Base-by-base conservation (phyloP, 2,113 vertebrate species). In the Laticauda colubrina region DNA sequence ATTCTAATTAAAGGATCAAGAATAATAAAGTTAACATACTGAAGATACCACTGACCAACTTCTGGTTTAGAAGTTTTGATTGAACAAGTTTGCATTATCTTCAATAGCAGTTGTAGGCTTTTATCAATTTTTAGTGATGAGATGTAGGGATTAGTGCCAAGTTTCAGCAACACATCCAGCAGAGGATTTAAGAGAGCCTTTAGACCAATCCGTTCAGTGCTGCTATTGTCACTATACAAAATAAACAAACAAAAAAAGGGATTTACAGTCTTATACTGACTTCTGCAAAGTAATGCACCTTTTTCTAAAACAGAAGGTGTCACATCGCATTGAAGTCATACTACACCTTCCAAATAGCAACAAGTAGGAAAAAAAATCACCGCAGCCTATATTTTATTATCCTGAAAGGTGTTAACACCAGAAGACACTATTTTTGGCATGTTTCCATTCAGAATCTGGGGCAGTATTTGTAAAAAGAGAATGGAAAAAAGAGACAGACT, bases 131-230 rank as follows among this genome's bases (percentile, higher is more conserved):
- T 99, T 87, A 97, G 96, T 93, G 98, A 93, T 85, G 98, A 98
- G 96, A 99, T 95, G 97, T 99, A 99, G 93, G 98, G 98, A 91
- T 98, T 99, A 95, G 98, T 98, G 95, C 98, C 97, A 91, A 99
- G 96, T 97, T 98, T 98, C 96, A 96, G 97, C 92, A 99, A 97
- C 59, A 98, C 97, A 94, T 98, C 98, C 97, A 99, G 96, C 90
- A 99, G 98, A 51, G 99, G 99, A 93, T 97, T 97, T 91, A 99
- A 96, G 92, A 99, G 97, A 64, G 96, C 93, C 97, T 98, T 97
- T 95, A 99, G 94, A 89, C 94, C 94, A 85, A 92, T 93, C 94
- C 94, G 91, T 94, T 98, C 95, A 90, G 95, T 64, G 94, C 96
- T 94, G 94, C 57, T 95, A 95, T 96, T 96, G 94, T 93, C 97